phyloP scores from a whole-genome alignment of 2,888 invertebrate species.

The Adelognathus sp. region DNA sequence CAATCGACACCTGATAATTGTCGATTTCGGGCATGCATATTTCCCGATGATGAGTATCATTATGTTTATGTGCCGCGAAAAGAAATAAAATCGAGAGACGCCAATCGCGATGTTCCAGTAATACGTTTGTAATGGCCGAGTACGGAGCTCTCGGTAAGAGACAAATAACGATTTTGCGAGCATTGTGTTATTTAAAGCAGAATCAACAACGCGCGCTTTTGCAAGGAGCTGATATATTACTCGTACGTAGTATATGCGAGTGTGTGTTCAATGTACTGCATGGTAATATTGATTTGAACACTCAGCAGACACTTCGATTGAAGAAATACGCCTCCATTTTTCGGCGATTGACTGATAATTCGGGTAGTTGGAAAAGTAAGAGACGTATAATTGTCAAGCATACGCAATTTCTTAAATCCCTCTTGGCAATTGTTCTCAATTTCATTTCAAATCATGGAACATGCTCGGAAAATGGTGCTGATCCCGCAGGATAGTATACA shows the following conservation, averaged over 20 bases:
- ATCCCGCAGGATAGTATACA: neutral
- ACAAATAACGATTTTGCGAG: neutral
- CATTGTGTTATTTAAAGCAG: neutral
- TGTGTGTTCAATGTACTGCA: neutral
- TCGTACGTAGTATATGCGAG: neutral
- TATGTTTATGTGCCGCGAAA: neutral
- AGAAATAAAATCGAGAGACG: neutral
- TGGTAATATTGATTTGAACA: neutral
- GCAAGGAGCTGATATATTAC: neutral
- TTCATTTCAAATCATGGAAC: neutral
- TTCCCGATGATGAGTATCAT: neutral
- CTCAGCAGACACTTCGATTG: neutral
- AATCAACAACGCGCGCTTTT: neutral
- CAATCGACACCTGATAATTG: neutral
- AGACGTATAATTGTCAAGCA: neutral
- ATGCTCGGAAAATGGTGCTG: neutral
- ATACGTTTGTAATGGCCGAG: neutral
- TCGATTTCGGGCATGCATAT: constrained; percentile 12
- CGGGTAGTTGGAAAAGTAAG: neutral
- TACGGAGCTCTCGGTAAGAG: neutral
- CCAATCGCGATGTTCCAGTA: neutral
- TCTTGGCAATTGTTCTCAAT: neutral
- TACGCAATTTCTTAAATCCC: neutral
- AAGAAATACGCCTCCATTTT: neutral
- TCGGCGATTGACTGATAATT: neutral